Evolutionary conservation across 2,888 invertebrate species (phyloP).

Genomic region (Brachyptera putata): DNA sequence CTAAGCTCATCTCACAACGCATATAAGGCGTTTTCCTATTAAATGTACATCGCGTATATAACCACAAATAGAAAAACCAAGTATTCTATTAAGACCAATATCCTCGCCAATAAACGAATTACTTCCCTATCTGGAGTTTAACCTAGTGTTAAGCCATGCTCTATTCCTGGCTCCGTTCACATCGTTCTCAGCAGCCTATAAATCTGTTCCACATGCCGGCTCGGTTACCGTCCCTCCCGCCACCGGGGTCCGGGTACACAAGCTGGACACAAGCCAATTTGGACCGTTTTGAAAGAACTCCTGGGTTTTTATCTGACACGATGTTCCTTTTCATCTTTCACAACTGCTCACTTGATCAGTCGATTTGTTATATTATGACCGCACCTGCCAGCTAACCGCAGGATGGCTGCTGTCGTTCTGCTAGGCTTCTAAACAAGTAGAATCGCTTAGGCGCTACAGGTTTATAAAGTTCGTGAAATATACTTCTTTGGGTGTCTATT

Average conservation of each 20-base stretch:
- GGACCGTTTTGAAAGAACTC: slow-evolving; percentile 17
- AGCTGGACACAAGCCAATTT: background rate
- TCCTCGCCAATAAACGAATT: no score
- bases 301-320: slow-evolving; percentile 19
- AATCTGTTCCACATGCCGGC: slow-evolving; percentile 2
- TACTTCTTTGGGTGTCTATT: background rate
- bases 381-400: slow-evolving; percentile 1
- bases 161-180: background rate
- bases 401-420: background rate
- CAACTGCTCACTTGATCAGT: slow-evolving; percentile 20
- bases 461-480: background rate
- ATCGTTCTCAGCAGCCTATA: background rate
- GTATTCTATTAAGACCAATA: no score
- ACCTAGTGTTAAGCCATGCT: background rate
- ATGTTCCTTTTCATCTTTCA: slow-evolving; percentile 19
- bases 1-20: no score
- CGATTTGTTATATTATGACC: slow-evolving; percentile 6
- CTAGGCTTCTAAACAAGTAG: no score
- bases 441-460: no score
- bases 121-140: background rate
- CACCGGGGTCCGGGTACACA: slow-evolving; percentile 7
- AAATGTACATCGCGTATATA: no score
- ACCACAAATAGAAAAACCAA: no score
- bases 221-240: background rate
- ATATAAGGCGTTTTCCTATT: no score